phyloP scores from a whole-genome alignment of 2,113 vertebrate genomes.

The Tragelaphus scriptus region DNA sequence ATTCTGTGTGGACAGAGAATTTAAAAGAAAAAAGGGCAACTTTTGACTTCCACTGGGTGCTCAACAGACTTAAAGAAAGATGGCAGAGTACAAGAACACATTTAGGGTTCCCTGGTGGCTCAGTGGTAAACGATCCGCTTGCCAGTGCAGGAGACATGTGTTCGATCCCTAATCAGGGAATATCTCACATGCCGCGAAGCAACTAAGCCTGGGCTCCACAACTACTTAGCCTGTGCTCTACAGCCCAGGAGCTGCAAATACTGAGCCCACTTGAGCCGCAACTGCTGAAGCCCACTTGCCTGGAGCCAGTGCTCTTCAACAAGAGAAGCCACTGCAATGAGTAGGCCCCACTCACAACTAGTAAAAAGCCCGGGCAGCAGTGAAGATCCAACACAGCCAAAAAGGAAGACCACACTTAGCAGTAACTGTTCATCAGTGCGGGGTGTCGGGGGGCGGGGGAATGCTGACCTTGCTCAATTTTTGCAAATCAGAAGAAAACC shows the following conservation, averaged over 20 bases:
- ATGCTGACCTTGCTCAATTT: background rate
- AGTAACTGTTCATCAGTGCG: background rate
- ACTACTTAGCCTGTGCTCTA: background rate
- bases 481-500: background rate
- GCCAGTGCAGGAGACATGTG: background rate
- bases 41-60: background rate
- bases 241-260: background rate
- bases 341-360: background rate
- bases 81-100: background rate
- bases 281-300: background rate
- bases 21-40: background rate
- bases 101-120: background rate
- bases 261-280: background rate
- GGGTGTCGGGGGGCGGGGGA: background rate
- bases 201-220: background rate
- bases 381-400: background rate
- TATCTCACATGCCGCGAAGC: background rate
- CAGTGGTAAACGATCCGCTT: background rate
- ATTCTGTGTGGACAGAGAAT: background rate
- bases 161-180: background rate
- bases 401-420: background rate
- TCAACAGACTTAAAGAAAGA: background rate
- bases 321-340: background rate
- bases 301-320: background rate
- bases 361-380: background rate